Evolutionary conservation across 2,797 vertebrate species (phyloP).

Genomic region (Melanotaenia trifasciata): DNA sequence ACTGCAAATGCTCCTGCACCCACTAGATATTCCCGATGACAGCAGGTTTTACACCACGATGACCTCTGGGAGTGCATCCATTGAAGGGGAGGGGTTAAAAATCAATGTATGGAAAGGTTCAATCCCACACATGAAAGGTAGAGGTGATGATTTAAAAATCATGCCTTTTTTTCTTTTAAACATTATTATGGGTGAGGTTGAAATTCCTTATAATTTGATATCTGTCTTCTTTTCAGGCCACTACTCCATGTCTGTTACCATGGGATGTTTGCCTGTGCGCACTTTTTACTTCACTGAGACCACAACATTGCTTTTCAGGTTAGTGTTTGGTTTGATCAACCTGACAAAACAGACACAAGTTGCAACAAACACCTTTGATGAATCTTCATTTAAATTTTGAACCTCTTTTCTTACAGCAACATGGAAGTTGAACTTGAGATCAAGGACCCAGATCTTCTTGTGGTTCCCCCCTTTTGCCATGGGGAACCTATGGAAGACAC

Average conservation of each 20-base stretch:
- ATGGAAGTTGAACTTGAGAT: constrained; percentile 72
- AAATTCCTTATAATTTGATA: neutral
- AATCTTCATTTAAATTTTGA: constrained; percentile 3
- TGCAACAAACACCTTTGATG: neutral
- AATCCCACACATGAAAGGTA: constrained; percentile 67
- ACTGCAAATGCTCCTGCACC: constrained; percentile 70
- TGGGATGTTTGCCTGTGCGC: constrained; percentile 77
- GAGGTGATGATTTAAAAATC: neutral
- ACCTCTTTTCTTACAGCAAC: constrained; percentile 57
- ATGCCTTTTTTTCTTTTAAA: too few species aligned
- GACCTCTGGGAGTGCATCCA: constrained; percentile 60
- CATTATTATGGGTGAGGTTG: too few species aligned
- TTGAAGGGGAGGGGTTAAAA: constrained; percentile 79
- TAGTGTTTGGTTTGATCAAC: constrained; percentile 20
- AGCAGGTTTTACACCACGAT: constrained; percentile 45
- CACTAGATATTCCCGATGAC: constrained; percentile 78
- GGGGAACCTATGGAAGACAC: constrained; percentile 70
- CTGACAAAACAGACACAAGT: neutral
- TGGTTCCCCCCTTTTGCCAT: constrained; percentile 74
- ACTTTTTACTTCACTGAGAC: constrained; percentile 64
- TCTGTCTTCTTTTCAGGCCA: constrained; percentile 52
- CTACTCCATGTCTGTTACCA: constrained; percentile 70
- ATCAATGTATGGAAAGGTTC: constrained; percentile 71
- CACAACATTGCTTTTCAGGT: constrained; percentile 74
- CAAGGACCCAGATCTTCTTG: constrained; percentile 76